phyloP scores from a whole-genome alignment of 35 echinoderm and acorn worm species.

The Nesometra sesokonis region DNA sequence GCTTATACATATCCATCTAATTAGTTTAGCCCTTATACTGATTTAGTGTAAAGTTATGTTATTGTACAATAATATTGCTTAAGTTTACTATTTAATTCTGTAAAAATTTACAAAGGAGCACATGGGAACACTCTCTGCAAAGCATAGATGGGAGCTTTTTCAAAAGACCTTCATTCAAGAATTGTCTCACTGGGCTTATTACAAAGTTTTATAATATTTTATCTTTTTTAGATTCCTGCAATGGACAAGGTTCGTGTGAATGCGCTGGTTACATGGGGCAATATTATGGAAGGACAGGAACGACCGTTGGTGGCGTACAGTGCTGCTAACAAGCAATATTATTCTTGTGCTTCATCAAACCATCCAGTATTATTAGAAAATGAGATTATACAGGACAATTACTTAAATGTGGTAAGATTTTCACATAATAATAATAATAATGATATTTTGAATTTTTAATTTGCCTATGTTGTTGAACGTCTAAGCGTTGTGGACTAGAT shows the following conservation, averaged over 20 bases:
- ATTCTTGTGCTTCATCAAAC: constrained; percentile 32
- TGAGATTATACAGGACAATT: background rate
- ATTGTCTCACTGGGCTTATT: background rate
- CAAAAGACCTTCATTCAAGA: background rate
- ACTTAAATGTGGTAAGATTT: background rate
- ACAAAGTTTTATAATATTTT: background rate
- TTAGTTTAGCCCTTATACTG: no score
- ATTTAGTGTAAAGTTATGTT: no score
- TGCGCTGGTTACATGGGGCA: constrained; percentile 68
- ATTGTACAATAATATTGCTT: no score
- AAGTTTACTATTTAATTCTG: no score
- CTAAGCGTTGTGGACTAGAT: no score
- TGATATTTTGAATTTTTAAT: no score
- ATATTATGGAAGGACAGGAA: constrained; percentile 76
- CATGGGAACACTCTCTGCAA: no score
- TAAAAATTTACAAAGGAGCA: no score
- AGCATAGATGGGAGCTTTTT: background rate
- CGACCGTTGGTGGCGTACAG: constrained; percentile 67
- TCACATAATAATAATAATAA: no score
- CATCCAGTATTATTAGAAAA: background rate
- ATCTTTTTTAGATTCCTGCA: constrained; percentile 56
- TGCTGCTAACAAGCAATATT: constrained; percentile 46
- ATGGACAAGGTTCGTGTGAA: constrained; percentile 74
- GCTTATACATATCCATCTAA: no score
- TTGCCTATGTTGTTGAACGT: no score